phyloP scores from a whole-genome alignment of 2,113 vertebrate genomes.

The Gnathonemus longibarbis region DNA sequence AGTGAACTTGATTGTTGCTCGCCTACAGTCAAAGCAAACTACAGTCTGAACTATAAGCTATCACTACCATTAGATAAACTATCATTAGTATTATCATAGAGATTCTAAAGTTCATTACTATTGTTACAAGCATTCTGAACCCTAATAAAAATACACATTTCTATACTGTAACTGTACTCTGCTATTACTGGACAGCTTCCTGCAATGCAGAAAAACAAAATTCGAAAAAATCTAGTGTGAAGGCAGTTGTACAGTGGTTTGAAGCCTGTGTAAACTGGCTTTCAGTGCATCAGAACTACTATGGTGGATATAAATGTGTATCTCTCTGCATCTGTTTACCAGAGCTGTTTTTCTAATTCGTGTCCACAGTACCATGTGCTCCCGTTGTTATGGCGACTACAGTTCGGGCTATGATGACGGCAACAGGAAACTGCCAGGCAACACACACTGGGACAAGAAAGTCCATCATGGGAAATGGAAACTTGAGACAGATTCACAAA shows the following conservation, averaged over 20 bases:
- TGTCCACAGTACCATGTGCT: not conserved
- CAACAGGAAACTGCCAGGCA: constrained; percentile 12
- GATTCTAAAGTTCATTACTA: not conserved
- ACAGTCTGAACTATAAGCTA: not conserved
- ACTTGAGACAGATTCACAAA: not conserved
- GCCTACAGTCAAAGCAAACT: not conserved
- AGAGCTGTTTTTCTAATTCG: not conserved
- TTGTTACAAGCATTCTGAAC: not conserved
- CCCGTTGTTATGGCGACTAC: not conserved
- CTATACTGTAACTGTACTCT: not conserved
- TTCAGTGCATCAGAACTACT: not conserved
- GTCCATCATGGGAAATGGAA: not conserved
- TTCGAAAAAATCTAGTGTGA: not conserved
- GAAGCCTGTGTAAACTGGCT: not conserved
- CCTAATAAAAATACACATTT: not conserved
- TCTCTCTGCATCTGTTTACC: not conserved
- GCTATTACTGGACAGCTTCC: not conserved
- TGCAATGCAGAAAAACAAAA: not conserved
- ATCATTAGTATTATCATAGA: not conserved
- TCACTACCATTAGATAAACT: not conserved
- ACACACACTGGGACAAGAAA: not conserved
- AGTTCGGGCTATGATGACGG: not conserved
- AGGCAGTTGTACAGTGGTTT: not conserved
- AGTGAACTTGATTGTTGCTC: not conserved
- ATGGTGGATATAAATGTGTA: not conserved